Evolutionary conservation across 2,888 invertebrate genomes (phyloP), one percentile per base, ranked within the genome.

Genomic region (Lasioglossum pauxillum): DNA sequence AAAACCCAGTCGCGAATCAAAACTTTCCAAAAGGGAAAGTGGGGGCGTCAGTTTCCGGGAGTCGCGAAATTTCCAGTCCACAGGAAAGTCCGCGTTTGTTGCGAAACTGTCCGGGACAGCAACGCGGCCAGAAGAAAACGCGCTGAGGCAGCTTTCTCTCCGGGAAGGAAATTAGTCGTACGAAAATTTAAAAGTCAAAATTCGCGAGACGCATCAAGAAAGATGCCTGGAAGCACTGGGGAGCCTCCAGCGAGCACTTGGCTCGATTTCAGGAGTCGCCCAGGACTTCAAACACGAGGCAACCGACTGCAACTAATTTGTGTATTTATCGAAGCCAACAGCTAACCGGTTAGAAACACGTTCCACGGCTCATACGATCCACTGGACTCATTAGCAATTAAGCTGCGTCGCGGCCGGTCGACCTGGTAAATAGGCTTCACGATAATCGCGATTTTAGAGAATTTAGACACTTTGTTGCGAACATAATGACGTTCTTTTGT

Each of bases 231-330:
- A n/a, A 10, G 19, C 31, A 5, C 2, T 14, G 64, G 64, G 64
- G 16, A 8, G 8, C 16, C 7, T 31, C 31, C 7, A 31, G 31
- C 31, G 31, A 64, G 31, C 31, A 19, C 31, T 64, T 64, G 64
- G 64, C 64, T 64, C 64, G 64, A 64, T 64, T 64, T 64, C 64
- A 64, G 64, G 64, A 64, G 31, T 64, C 64, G 64, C 5, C 64
- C 31, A 31, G 64, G 64, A 64, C 64, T 64, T 64, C 64, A 64
- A 64, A 64, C 64, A 19, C 19, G 64, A 16, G 27, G 27, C 53
- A 35, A 53, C 72, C 69, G 53, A 35, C 72, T 83, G 74, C 71
- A 44, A 75, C 57, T 83, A 83, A 83, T 83, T 83, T 83, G 57
- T 53, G 31, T 73, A 82, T 74, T 82, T 74, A 38, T 44, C 57